phyloP scores from a whole-genome alignment of 2,113 vertebrate genomes.

The Electrona antarctica region DNA sequence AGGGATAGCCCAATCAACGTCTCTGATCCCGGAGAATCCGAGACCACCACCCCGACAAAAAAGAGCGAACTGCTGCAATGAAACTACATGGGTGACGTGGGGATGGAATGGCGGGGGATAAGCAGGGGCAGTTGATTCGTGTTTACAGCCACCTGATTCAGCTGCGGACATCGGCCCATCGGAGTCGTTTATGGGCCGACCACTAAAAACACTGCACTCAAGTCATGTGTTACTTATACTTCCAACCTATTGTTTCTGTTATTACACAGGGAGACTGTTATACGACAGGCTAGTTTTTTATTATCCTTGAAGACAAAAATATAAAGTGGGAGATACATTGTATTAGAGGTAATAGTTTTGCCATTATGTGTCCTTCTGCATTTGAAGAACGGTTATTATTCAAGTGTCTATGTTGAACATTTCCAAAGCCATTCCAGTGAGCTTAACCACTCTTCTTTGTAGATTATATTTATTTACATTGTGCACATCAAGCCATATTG shows the following conservation, averaged over 20 bases:
- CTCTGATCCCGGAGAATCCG: constrained; percentile 87
- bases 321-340: constrained; percentile 36
- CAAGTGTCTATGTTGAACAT: constrained; percentile 62
- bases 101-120: constrained; percentile 34
- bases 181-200: constrained; percentile 74
- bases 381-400: constrained; percentile 75
- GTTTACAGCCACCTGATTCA: constrained; percentile 84
- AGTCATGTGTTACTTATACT: constrained; percentile 70
- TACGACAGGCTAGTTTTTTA: constrained; percentile 44
- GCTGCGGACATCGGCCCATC: constrained; percentile 79
- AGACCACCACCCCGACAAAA: constrained; percentile 92
- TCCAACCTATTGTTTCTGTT: constrained; percentile 61
- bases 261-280: constrained; percentile 73
- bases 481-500: constrained; percentile 72
- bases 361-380: constrained; percentile 77
- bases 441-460: constrained; percentile 61
- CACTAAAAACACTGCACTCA: constrained; percentile 75
- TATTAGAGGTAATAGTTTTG: constrained; percentile 62
- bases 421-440: constrained; percentile 65
- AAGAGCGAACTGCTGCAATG: constrained; percentile 89
- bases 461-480: constrained; percentile 56
- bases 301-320: constrained; percentile 32
- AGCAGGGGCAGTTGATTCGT: constrained; percentile 72
- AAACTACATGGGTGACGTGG: constrained; percentile 59
- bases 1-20: constrained; percentile 97